Evolutionary conservation across 2,113 vertebrate genomes (phyloP), one percentile per base, ranked within the genome.

Genomic region (Xiphophorus couchianus): DNA sequence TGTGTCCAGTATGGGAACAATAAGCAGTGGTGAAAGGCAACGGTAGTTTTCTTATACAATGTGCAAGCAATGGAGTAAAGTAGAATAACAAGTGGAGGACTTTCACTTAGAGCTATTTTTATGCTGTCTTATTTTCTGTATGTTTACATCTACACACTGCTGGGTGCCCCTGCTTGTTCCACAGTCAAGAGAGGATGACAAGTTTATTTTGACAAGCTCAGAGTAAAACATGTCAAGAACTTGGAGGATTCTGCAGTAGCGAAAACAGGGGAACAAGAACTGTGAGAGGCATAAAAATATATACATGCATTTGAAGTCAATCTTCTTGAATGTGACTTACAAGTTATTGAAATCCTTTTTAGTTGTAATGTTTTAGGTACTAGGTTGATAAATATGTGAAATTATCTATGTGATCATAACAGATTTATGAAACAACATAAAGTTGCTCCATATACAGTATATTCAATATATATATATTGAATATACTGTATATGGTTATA

Each of bases 221-320:
- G 44, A 67, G 37, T 15, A 44, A 67, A 42, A 67, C 37, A 67
- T 65, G 63, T 37, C 63, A 65, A 65, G 62, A 37, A 65, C 63
- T 37, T 65, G 31, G 63, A 65, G 30, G 35, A 35, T 65, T 65
- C 19, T 37, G 64, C 29, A 30, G 13, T 1, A 30, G 62, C 33
- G 3, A 14, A 2, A 39, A 37, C 25, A 39, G n/a, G 11, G 22
- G 63, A 66, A n/a, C 22, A 25, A 66, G 25, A 27, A 11, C 27
- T 67, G 66, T 29, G 25, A 29, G 66, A 29, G 37, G 37, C 66
- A 67, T 44, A 44, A 44, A 42, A 66, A 66, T n/a, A 58, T 10
- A n/a, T 42, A n/a, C 25, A 44, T 17, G n/a, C 6, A 67, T 19
- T 44, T 15, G 42, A 28, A 28, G 27, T 13, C 27, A 44, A 28